These are phyloP conservation scores for Drosophila kuntzei DNA, from an alignment of 2,888 invertebrate species.

Conservation along the genomic window DNA sequence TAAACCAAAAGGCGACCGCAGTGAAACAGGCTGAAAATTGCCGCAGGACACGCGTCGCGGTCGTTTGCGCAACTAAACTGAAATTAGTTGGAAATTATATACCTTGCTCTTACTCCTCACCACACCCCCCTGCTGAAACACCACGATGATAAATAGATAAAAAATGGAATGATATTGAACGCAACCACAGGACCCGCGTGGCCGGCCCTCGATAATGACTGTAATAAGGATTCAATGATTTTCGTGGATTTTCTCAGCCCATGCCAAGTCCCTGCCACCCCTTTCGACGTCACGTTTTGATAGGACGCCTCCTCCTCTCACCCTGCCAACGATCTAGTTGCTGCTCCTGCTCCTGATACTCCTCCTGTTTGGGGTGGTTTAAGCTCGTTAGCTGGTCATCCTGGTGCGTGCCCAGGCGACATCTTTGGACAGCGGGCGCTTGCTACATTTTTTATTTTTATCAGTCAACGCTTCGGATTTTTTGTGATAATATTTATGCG, in stretches of 20 bases:
- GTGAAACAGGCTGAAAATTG: slow-evolving; percentile 70
- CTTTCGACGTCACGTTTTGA: slow-evolving; percentile 62
- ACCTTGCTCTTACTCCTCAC: neutral
- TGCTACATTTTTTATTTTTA: slow-evolving; percentile 42
- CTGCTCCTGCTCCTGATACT: too few species aligned
- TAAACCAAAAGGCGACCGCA: slow-evolving; percentile 53
- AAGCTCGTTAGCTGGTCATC: slow-evolving; percentile 40
- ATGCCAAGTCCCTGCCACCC: slow-evolving; percentile 40
- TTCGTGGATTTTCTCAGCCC: slow-evolving; percentile 49
- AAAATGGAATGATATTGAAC: slow-evolving; percentile 70
- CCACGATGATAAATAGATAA: slow-evolving; percentile 55
- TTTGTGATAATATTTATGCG: slow-evolving; percentile 44
- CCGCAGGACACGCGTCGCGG: slow-evolving; percentile 80
- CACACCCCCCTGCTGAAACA: neutral
- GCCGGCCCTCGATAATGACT: slow-evolving; percentile 68
- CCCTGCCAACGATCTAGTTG: neutral
- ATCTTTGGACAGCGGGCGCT: slow-evolving; percentile 55
- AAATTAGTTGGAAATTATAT: slow-evolving; percentile 76
- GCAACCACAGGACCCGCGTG: slow-evolving; percentile 63
- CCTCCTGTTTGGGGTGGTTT: slow-evolving; percentile 25
- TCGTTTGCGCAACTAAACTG: slow-evolving; percentile 78
- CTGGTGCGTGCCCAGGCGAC: slow-evolving; percentile 49
- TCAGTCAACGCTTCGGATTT: neutral
- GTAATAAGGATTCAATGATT: slow-evolving; percentile 82
- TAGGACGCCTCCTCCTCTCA: slow-evolving; percentile 53